Conservation (phyloP, 2,888 invertebrate genomes). For the Branchellion lobata region DNA sequence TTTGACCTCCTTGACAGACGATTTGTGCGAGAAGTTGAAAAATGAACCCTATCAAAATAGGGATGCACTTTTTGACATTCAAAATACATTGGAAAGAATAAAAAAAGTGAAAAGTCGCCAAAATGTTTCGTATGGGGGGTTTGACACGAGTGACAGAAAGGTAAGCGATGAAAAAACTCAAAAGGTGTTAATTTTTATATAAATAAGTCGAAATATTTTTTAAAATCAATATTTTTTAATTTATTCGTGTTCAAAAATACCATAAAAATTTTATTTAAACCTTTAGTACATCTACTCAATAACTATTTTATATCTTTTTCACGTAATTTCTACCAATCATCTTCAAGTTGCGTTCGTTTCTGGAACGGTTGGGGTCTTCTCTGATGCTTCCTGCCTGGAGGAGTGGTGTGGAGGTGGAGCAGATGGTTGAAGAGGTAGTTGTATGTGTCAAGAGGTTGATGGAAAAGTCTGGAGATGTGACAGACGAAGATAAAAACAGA, state of each 20-base stretch:
- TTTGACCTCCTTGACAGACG: not conserved
- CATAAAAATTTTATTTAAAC: no score
- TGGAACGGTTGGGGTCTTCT: conserved; percentile 78
- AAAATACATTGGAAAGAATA: conserved; percentile 1
- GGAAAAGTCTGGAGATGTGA: not conserved
- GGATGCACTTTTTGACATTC: not conserved
- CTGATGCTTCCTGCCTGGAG: conserved; percentile 82
- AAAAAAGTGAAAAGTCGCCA: not conserved
- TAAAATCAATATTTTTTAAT: not conserved
- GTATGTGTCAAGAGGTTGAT: conserved; percentile 63
- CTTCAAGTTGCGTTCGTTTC: conserved; percentile 67
- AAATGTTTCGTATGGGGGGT: not conserved
- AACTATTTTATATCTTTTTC: no score
- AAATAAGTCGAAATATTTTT: no score
- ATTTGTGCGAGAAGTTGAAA: not conserved
- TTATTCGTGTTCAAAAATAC: no score
- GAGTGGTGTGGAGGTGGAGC: conserved; percentile 76
- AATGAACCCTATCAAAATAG: not conserved
- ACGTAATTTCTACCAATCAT: no score
- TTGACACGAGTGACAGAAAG: not conserved
- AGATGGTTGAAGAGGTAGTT: conserved; percentile 79
- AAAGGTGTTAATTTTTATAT: not conserved
- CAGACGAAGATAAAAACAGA: conserved; percentile 75
- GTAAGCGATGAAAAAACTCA: no score
- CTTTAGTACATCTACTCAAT: no score